phyloP scores from a whole-genome alignment of 2,797 vertebrate species.

The Lindbergichthys nudifrons region DNA sequence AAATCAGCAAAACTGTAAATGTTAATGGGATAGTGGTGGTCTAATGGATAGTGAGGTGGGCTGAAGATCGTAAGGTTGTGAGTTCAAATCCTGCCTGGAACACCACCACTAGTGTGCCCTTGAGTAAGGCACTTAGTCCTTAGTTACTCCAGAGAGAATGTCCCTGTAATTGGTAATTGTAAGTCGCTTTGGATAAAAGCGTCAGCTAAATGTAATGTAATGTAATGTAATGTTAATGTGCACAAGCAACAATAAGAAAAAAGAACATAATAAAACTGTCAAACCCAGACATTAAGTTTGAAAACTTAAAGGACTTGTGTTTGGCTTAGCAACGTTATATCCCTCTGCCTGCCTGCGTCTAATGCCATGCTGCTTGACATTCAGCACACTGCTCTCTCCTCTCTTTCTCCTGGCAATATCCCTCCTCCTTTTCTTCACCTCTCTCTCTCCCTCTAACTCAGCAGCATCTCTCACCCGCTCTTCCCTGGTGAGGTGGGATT shows the following conservation, averaged over 20 bases:
- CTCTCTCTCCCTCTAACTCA: conserved; percentile 31
- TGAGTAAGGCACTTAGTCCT: too few species aligned
- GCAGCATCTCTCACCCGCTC: conserved; percentile 60
- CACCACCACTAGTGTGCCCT: too few species aligned
- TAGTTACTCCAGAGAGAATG: too few species aligned
- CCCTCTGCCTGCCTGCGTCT: conserved; percentile 56
- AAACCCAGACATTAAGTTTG: conserved; percentile 15
- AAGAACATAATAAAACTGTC: neutral
- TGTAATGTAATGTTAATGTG: neutral
- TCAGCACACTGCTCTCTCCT: conserved; percentile 55
- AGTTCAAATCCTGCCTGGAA: too few species aligned
- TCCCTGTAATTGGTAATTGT: too few species aligned
- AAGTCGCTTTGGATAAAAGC: too few species aligned
- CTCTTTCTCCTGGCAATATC: conserved; percentile 54
- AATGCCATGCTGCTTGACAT: conserved; percentile 72
- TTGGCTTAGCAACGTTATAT: conserved; percentile 47
- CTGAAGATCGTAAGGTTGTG: too few species aligned
- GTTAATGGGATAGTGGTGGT: too few species aligned
- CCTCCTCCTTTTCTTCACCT: conserved; percentile 49
- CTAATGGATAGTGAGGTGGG: too few species aligned
- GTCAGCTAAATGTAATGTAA: neutral
- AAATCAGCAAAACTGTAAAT: neutral
- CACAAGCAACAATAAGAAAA: neutral
- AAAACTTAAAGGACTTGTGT: conserved; percentile 37
- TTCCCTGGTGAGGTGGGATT: conserved; percentile 73